Conservation (phyloP, 1,140 invertebrate species). For the Scaptomyza hsui region DNA sequence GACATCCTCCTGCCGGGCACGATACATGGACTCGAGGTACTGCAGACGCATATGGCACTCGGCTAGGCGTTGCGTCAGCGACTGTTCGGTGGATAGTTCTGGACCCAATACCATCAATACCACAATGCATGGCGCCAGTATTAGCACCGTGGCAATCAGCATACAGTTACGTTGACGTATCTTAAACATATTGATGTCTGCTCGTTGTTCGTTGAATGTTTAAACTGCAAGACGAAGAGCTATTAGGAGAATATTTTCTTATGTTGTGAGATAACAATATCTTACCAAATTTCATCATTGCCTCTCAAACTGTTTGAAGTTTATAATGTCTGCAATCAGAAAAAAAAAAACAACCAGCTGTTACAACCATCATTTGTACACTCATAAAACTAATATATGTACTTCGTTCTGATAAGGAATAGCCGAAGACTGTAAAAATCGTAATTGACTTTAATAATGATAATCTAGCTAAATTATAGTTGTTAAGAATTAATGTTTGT, state of each 20-base stretch:
- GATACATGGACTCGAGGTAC: conserved; percentile 89
- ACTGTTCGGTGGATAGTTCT: conserved; percentile 87
- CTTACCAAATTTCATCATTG: conserved; percentile 12
- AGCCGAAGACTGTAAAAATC: too few relatives aligned
- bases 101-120: conserved; percentile 84
- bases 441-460: not conserved
- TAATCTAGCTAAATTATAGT: not conserved
- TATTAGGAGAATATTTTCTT: not conserved
- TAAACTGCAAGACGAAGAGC: conserved; percentile 1
- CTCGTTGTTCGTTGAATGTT: conserved; percentile 2
- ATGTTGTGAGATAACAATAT: not conserved
- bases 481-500: not conserved
- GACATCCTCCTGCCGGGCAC: conserved; percentile 89
- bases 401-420: too few relatives aligned
- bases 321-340: conserved; percentile 1
- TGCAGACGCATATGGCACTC: conserved; percentile 89
- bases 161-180: conserved; percentile 85
- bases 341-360: too few relatives aligned
- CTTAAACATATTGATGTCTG: conserved; percentile 62
- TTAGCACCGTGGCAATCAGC: conserved; percentile 84
- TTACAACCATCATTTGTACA: too few relatives aligned
- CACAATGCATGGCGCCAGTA: conserved; percentile 85
- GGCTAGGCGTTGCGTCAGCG: conserved; percentile 88
- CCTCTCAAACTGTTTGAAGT: not conserved
- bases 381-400: too few relatives aligned